Conservation (phyloP, 2,797 vertebrate species). For the Thalassophryne amazonica region DNA sequence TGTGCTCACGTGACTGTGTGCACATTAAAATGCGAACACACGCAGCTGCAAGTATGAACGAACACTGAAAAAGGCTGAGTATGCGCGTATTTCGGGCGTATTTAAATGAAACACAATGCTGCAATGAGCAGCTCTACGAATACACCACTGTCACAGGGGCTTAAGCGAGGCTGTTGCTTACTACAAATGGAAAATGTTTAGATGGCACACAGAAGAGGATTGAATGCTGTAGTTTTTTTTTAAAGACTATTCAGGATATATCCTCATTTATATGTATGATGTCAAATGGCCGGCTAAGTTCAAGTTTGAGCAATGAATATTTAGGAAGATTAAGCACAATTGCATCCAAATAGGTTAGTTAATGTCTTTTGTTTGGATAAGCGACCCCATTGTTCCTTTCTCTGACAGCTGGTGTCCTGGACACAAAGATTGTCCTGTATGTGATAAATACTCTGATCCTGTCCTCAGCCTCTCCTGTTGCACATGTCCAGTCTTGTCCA, state of each 20-base stretch:
- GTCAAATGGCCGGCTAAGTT: neutral
- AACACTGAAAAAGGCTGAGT: no score
- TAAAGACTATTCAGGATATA: neutral
- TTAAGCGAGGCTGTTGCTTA: no score
- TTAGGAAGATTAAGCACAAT: constrained; percentile 34
- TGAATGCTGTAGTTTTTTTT: neutral
- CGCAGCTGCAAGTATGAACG: no score
- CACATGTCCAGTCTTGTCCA: constrained; percentile 66
- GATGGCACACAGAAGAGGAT: constrained; percentile 1
- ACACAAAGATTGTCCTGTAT: constrained; percentile 44
- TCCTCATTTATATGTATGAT: constrained; percentile 3
- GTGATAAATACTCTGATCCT: constrained; percentile 57
- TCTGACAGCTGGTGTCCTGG: constrained; percentile 63
- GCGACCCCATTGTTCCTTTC: constrained; percentile 55
- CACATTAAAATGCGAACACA: no score
- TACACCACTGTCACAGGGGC: no score
- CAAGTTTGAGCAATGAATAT: constrained; percentile 14
- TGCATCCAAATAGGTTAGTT: constrained; percentile 25
- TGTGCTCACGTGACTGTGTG: no score
- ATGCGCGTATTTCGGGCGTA: no score
- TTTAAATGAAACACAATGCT: no score
- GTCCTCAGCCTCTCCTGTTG: constrained; percentile 35
- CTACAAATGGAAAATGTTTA: constrained; percentile 11
- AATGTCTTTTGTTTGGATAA: constrained; percentile 54
- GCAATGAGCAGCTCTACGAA: no score